Conservation (phyloP, 2,113 vertebrate genomes). For the Pluvialis apricaria region DNA sequence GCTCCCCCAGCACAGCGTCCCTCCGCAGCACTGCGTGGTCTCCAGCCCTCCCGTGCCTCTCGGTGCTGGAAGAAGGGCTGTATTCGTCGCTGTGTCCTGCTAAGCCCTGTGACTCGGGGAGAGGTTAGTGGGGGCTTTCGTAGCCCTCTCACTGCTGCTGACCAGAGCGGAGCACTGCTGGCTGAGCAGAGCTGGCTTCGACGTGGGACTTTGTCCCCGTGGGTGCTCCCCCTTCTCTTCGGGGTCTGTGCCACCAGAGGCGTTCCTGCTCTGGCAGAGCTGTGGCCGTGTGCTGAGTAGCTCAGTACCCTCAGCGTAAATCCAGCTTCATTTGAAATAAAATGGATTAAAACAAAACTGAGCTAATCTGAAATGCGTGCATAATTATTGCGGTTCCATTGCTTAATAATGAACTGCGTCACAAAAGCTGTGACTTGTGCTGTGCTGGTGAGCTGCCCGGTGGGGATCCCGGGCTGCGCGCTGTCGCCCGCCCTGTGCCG, state of each 20-base stretch:
- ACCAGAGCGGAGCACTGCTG: background rate
- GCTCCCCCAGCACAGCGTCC: background rate
- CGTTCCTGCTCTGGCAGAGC: accelerated
- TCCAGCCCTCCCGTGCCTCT: background rate
- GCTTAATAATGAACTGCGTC: background rate
- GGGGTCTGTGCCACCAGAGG: background rate
- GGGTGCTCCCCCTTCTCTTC: background rate
- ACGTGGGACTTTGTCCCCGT: accelerated
- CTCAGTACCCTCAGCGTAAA: background rate
- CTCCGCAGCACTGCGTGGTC: too few relatives aligned
- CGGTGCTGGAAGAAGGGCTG: background rate
- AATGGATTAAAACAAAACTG: background rate
- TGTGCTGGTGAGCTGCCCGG: background rate
- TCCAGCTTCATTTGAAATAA: background rate
- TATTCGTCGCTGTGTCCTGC: background rate
- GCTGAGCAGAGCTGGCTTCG: background rate
- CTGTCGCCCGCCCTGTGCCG: background rate
- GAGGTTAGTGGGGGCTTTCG: background rate
- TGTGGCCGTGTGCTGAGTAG: accelerated
- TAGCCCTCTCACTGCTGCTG: background rate
- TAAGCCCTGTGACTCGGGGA: background rate
- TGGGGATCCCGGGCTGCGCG: background rate
- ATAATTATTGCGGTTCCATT: background rate
- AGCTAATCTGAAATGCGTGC: background rate
- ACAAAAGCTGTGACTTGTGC: background rate